Conservation (phyloP, 2,113 vertebrate species). For the Carassius gibelio region DNA sequence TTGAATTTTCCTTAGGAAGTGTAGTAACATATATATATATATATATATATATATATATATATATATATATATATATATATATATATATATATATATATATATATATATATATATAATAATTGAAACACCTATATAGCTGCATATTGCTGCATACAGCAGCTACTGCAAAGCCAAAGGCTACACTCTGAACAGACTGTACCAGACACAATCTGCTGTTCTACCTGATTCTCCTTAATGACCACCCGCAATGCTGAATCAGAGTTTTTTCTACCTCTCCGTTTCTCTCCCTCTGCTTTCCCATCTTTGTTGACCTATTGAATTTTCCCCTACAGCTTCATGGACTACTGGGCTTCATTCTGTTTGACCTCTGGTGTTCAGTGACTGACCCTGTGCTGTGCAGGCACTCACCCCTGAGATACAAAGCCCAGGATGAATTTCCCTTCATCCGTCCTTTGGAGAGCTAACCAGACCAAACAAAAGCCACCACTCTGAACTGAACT, state of each 20-base stretch:
- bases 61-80: too few species aligned
- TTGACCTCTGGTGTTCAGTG: slow-evolving; percentile 48
- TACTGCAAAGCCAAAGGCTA: neutral
- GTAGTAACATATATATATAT: too few species aligned
- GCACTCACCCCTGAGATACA: slow-evolving; percentile 20
- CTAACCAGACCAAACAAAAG: slow-evolving; percentile 21
- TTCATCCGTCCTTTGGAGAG: slow-evolving; percentile 19
- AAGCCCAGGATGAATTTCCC: slow-evolving; percentile 25
- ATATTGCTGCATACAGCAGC: neutral
- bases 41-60: too few species aligned
- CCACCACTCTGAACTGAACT: neutral
- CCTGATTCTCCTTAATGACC: slow-evolving; percentile 50
- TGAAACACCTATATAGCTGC: neutral
- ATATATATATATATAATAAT: neutral
- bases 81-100: too few species aligned
- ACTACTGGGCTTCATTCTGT: slow-evolving; percentile 47
- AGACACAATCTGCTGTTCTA: slow-evolving; percentile 32
- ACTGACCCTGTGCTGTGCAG: neutral
- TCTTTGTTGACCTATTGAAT: slow-evolving; percentile 53
- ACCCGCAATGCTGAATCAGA: slow-evolving; percentile 50
- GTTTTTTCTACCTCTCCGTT: slow-evolving; percentile 21
- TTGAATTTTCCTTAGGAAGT: too few species aligned
- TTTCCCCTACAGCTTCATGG: slow-evolving; percentile 38
- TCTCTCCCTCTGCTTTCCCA: slow-evolving; percentile 18
- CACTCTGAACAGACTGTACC: slow-evolving; percentile 37